phyloP scores from a whole-genome alignment of 53 echinoderm and acorn worm species.

The Astropecten irregularis region DNA sequence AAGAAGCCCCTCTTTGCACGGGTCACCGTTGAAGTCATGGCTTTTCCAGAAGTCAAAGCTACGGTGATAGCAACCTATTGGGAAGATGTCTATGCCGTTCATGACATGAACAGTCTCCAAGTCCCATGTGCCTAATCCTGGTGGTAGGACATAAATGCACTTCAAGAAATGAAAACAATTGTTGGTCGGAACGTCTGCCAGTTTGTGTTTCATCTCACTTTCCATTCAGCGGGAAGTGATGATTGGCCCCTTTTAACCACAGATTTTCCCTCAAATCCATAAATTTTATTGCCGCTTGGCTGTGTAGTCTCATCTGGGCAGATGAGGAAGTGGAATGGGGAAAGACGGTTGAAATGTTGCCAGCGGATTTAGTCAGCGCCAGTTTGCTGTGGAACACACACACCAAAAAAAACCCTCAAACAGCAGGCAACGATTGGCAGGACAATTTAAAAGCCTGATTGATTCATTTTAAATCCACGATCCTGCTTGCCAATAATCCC shows the following conservation, averaged over 20 bases:
- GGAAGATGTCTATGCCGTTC: too few relatives aligned
- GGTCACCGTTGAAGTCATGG: not conserved
- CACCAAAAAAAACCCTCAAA: not conserved
- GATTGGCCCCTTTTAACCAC: not conserved
- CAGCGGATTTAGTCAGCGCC: slow-evolving; percentile 14
- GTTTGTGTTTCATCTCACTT: not conserved
- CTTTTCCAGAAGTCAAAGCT: too few relatives aligned
- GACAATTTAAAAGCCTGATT: slow-evolving; percentile 21
- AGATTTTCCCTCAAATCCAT: not conserved
- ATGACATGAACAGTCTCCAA: too few relatives aligned
- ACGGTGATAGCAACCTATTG: too few relatives aligned
- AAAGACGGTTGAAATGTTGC: not conserved
- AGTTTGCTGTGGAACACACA: too few relatives aligned
- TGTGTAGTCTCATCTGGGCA: not conserved
- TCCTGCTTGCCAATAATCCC: not conserved
- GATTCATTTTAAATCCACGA: slow-evolving; percentile 38
- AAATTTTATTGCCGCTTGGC: slow-evolving; percentile 27
- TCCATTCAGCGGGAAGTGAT: not conserved
- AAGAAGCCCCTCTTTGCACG: not conserved
- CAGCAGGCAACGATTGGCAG: not conserved
- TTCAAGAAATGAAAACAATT: not conserved
- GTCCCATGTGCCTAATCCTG: too few relatives aligned
- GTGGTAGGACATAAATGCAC: slow-evolving; percentile 20
- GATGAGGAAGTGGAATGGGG: not conserved
- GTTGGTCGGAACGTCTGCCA: not conserved